Evolutionary conservation across 2,888 invertebrate species (phyloP).

Genomic region (Caenorhabditis sinica): DNA sequence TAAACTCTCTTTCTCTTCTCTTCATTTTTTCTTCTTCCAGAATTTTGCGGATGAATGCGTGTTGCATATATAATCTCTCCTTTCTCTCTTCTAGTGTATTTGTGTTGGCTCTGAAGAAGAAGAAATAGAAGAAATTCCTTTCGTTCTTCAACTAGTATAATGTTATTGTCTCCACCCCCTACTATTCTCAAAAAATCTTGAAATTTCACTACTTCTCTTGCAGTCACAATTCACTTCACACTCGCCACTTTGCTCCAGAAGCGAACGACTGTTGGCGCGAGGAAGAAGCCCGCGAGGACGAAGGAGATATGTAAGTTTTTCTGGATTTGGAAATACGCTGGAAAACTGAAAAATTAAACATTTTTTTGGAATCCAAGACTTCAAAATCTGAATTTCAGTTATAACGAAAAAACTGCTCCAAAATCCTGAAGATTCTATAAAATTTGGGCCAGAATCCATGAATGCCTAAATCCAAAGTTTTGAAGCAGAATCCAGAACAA

Average conservation of each 20-base stretch:
- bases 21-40: constrained; percentile 45
- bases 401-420: too few relatives aligned
- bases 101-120: constrained; percentile 2
- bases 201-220: constrained; percentile 27
- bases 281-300: constrained; percentile 65
- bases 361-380: too few relatives aligned
- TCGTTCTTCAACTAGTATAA: constrained; percentile 15
- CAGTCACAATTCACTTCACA: constrained; percentile 76
- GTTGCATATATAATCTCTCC: constrained; percentile 59
- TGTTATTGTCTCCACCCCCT: constrained; percentile 23
- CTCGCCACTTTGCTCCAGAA: constrained; percentile 81
- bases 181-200: not conserved
- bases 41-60: constrained; percentile 66
- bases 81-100: constrained; percentile 11
- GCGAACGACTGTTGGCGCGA: constrained; percentile 82
- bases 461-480: too few relatives aligned
- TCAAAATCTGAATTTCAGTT: too few relatives aligned
- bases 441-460: too few relatives aligned
- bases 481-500: too few relatives aligned
- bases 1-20: constrained; percentile 14
- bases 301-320: constrained; percentile 58
- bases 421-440: too few relatives aligned
- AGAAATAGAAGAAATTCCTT: constrained; percentile 6
- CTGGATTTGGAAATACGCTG: not conserved
- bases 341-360: too few relatives aligned